phyloP scores from a whole-genome alignment of 2,797 vertebrate species.

The Crenichthys baileyi region DNA sequence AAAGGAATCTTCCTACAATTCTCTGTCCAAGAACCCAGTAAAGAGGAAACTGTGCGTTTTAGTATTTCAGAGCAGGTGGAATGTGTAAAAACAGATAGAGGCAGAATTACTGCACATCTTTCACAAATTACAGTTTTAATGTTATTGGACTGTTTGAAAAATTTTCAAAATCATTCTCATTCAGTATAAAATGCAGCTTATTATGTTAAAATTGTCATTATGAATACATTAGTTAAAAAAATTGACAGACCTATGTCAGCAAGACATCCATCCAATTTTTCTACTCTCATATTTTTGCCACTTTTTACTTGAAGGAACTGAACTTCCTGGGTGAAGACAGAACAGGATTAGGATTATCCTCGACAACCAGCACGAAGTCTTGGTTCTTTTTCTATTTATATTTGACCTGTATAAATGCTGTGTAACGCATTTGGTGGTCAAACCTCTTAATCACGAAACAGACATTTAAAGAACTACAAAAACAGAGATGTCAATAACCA shows the following conservation, averaged over 20 bases:
- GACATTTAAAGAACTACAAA: too few relatives aligned
- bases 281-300: constrained; percentile 72
- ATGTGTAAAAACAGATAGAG: neutral
- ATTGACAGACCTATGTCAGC: neutral
- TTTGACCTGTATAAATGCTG: neutral
- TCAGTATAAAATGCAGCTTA: neutral
- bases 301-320: constrained; percentile 73
- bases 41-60: neutral
- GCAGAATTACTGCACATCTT: neutral
- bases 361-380: neutral
- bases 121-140: neutral
- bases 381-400: neutral
- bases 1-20: neutral
- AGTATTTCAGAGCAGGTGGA: neutral
- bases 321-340: constrained; percentile 60
- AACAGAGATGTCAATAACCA: neutral
- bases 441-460: too few relatives aligned
- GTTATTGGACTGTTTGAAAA: constrained; percentile 4
- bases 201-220: constrained; percentile 43
- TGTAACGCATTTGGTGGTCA: neutral
- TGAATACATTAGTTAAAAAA: constrained; percentile 73
- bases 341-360: constrained; percentile 10
- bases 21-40: neutral
- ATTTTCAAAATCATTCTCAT: neutral
- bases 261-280: constrained; percentile 72